Evolutionary conservation across 2,113 vertebrate species (phyloP), one percentile per base, ranked within the genome.

Genomic region (Aegypius monachus): DNA sequence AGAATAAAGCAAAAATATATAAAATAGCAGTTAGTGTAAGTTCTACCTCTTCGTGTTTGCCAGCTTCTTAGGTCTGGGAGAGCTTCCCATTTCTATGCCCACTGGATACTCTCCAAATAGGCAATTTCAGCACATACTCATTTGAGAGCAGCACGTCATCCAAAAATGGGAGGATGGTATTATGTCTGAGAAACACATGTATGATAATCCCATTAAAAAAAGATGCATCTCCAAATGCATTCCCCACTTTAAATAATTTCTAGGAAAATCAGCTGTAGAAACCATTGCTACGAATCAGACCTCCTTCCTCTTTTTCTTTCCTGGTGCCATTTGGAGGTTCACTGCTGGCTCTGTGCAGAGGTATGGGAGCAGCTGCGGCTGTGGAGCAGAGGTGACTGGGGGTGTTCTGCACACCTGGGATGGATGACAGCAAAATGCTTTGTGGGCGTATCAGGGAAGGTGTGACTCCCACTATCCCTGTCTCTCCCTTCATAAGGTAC

Each of bases 81-180:
- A 95, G 55, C 23, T 85, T 98, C 90, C 93, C 94, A 93, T 86
- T 97, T 93, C 93, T 91, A 38, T 85, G 78, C 73, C 88, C 59
- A 68, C 71, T 94, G 88, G 87, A 94, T 97, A 90, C 93, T 84
- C 45, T 93, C 73, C 95, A 97, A 96, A 94, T 42, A 94, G 68
- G 74, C 85, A 80, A 90, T 85, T 86, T 95, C 61, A 95, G 40
- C 26, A 61, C 26, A 67, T 21, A 92, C 23, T 94, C 10, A 16
- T 93, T 82, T 89, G 58, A 97, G 45, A 94, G 72, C 50, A 92
- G 65, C 72, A 97, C 95, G 65, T 63, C 31, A 86, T 95, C 88
- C 32, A 81, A 92, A 97, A 97, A 50, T 12, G 23, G 47, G 55
- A 86, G 61, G 40, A 71, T 53, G 40, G 38, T 83, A 90, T 87